Percentiles rank a stretch among this genome's conserved stretches.
phyloP scores from a whole-genome alignment of 2,113 vertebrate species.

The Paralichthys olivaceus region DNA sequence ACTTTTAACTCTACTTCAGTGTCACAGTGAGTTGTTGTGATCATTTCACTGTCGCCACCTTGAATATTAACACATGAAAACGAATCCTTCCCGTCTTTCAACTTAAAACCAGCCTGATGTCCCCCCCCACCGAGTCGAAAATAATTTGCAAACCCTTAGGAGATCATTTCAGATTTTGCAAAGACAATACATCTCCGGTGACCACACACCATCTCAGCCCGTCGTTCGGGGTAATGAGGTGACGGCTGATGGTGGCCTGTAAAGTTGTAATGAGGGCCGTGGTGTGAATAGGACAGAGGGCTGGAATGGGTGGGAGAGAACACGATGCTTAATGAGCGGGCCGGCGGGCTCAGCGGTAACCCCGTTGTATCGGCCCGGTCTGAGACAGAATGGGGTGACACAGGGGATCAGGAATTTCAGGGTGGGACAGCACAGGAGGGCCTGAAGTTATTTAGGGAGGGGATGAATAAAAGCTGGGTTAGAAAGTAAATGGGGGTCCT shows the following conservation, averaged over 20 bases:
- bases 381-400: conserved; percentile 65
- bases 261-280: conserved; percentile 73
- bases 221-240: conserved; percentile 62
- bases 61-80: background rate
- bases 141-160: background rate
- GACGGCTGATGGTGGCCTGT: conserved; percentile 71
- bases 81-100: background rate
- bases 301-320: conserved; percentile 75
- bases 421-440: conserved; percentile 73
- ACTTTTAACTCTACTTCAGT: background rate
- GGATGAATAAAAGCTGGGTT: conserved; percentile 79
- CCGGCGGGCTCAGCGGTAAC: conserved; percentile 68
- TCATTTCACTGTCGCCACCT: background rate
- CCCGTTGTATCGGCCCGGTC: conserved; percentile 64
- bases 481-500: conserved; percentile 81
- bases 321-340: conserved; percentile 77
- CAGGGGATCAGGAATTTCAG: conserved; percentile 70
- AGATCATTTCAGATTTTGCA: conserved; percentile 22
- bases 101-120: background rate
- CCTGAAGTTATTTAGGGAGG: conserved; percentile 72
- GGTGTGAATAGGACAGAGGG: conserved; percentile 71
- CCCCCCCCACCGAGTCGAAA: background rate
- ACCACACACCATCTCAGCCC: conserved; percentile 43
- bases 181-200: conserved; percentile 36
- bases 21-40: background rate